Percentiles rank a stretch among this genome's conserved stretches.
Conservation (phyloP, 2,113 vertebrate species). For the Podarcis cretensis region DNA sequence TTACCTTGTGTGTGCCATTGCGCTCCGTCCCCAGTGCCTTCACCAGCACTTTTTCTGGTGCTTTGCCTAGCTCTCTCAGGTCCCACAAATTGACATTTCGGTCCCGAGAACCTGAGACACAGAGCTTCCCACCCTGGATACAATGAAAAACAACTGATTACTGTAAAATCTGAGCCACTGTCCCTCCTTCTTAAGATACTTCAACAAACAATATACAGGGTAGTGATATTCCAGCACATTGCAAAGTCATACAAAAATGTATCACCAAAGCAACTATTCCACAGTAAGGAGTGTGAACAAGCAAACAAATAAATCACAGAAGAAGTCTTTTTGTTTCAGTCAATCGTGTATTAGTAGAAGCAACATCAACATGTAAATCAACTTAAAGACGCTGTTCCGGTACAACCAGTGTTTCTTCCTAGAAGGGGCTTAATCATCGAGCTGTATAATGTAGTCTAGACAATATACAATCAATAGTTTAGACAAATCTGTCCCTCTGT, state of each 20-base stretch:
- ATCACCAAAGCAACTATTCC: too few relatives aligned
- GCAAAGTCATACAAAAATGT: not conserved
- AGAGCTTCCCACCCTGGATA: constrained; percentile 76
- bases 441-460: too few relatives aligned
- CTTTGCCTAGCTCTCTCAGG: constrained; percentile 73
- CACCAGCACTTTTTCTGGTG: constrained; percentile 71
- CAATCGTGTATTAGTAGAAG: too few relatives aligned
- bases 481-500: too few relatives aligned
- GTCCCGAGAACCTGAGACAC: constrained; percentile 89
- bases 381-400: too few relatives aligned
- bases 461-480: too few relatives aligned
- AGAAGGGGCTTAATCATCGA: too few relatives aligned
- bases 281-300: too few relatives aligned
- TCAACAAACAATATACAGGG: not conserved
- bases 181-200: not conserved
- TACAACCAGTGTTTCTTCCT: too few relatives aligned
- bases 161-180: not conserved
- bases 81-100: constrained; percentile 92
- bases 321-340: too few relatives aligned
- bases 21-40: constrained; percentile 72
- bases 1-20: constrained; percentile 83
- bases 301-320: too few relatives aligned
- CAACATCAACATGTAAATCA: too few relatives aligned
- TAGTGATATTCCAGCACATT: not conserved
- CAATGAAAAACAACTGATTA: not conserved